Base-by-base conservation (phyloP, 2,888 invertebrate genomes). In the Venusia cambrica region DNA sequence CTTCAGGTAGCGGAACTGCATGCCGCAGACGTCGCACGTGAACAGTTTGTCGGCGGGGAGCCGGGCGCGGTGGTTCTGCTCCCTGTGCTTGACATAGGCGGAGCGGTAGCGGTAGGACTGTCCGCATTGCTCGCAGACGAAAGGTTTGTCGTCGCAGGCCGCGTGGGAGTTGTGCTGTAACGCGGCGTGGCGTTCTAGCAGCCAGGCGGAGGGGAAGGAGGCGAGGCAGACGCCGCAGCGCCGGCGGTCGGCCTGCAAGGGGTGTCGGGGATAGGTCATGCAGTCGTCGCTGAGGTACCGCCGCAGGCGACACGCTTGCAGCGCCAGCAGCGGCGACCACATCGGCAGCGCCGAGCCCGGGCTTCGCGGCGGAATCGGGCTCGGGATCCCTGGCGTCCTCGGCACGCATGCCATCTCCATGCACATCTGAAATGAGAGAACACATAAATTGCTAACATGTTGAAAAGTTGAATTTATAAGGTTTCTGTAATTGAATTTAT, bases 51-150 rank as follows among this genome's bases (percentile, higher is more conserved):
- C 96, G 11, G 96, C 96, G 1, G 96, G 96, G 21, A 96, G 87
- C 7, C 95, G 89, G 1, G 96, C 95, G 8, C 95, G 91, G 66
- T 96, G 96, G 68, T 96, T 96, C 69, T 96, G 96, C 69, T 96
- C 96, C 30, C 95, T 91, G 68, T 96, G 96, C 65, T 87, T 87
- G 25, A 87, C 85, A 48, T 87, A 87, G 15, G 96, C 95, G 18
- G 95, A 96, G 39, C 95, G 90, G 73, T 96, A 96, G 51, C 94
- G 91, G 81, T 96, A 96, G 62, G 95, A 94, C 65, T 96, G 96
- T 2, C 96, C 96, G 73, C 96, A 96, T 70, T 96, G 96, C 62
- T 96, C 96, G 79, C 96, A 96, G 19, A 95, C 94, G 78, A 95
- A 96, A 5, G 96, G 95, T 63, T 96, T 96, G 72, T 96, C 96